Conservation (phyloP, 2,888 invertebrate species). For the Tachystola acroxantha region DNA sequence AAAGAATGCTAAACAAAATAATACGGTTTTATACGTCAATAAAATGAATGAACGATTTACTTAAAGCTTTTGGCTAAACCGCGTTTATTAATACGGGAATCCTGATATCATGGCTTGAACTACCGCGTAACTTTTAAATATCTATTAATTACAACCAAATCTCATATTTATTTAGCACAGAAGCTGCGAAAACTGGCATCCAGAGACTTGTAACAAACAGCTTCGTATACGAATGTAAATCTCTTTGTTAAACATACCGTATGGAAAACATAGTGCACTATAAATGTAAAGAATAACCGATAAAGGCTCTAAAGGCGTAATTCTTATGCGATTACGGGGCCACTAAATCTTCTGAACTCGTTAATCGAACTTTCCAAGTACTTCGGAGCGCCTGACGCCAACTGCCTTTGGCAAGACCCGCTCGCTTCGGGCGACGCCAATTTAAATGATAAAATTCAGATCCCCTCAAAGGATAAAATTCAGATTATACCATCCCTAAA, state of each 20-base stretch:
- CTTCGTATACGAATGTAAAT: slow-evolving; percentile 1
- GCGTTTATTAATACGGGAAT: no score
- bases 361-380: slow-evolving; percentile 71
- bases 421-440: slow-evolving; percentile 54
- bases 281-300: slow-evolving; percentile 38
- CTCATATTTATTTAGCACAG: no score
- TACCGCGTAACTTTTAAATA: no score
- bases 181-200: neutral
- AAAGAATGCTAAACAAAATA: no score
- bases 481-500: slow-evolving; percentile 47
- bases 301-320: slow-evolving; percentile 49
- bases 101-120: no score
- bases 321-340: slow-evolving; percentile 62
- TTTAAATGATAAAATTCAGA: slow-evolving; percentile 72
- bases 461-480: slow-evolving; percentile 63
- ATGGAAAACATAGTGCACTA: slow-evolving; percentile 11
- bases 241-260: neutral
- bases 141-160: no score
- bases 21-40: no score
- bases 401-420: slow-evolving; percentile 65
- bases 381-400: slow-evolving; percentile 59
- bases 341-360: slow-evolving; percentile 71
- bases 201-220: neutral
- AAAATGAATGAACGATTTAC: no score
- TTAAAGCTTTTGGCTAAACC: no score